Evolutionary conservation across 2,113 vertebrate genomes (phyloP), one percentile per base, ranked within the genome.

Genomic region (Phaethon lepturus): DNA sequence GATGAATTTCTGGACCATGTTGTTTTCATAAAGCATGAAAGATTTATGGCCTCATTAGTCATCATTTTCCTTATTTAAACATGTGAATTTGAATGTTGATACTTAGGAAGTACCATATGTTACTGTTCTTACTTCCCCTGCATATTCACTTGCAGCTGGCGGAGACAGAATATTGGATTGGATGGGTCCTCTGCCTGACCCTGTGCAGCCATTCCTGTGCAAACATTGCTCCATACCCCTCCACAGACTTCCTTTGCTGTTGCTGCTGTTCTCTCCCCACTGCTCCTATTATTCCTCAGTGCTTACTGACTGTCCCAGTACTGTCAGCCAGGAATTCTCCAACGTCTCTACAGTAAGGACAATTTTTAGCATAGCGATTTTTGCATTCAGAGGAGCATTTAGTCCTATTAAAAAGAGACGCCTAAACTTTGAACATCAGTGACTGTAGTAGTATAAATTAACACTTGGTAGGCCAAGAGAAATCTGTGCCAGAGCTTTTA

Each of bases 401-500:
- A 69, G 28, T 63, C 63, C 75, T 74, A 47, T 72, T 77, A 29
- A 92, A 96, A 86, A 15, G 26, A 86, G 23, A 76, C 74, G 58
- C 68, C 20, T 83, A 47, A 89, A 86, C 49, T 86, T 91, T 90
- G 79, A 44, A 60, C 80, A 81, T 72, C 58, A 67, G 0, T 50
- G 44, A 56, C 56, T 93, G 45, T 22, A 64, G 44, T 87, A 72
- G 44, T 74, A 96, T 92, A 93, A 88, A 63, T 77, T 69, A 88
- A 74, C 88, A 76, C 29, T 82, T 17, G 1, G 42, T 67, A 79
- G 62, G 50, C 69, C 84, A 80, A 72, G 66, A 88, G 55, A 81
- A 90, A 92, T 85, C 74, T 95, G 49, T 71, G 67, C 35, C 47
- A 93, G 83, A 90, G 77, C 56, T 93, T 94, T 94, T 79, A 95